Evolutionary conservation across 37 sponge, comb jelly and placozoan genomes (phyloP), one percentile per base, ranked within the genome.

Genomic region (Mnemiopsis leidyi): DNA sequence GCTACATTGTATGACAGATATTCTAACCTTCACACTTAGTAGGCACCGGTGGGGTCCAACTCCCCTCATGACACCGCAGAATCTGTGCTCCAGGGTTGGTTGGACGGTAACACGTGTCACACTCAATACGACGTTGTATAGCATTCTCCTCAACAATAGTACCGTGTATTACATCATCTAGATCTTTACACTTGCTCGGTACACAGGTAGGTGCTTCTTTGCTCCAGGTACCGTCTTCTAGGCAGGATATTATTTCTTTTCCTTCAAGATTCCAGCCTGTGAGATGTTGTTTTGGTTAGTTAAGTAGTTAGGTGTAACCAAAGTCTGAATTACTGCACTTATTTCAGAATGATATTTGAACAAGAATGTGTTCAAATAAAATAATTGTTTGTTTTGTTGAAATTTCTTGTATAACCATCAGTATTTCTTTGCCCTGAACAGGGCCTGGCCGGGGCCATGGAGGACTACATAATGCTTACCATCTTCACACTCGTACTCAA

Each of bases 21-120:
- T n/a, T n/a, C n/a, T n/a, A n/a, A 77, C 79, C 79, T 77, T 77
- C 79, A 77, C 79, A 77, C 79, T 28, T 36, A 16, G 79, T 77
- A 16, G 79, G 79, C 5, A 33, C 9, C 16, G 79, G 79, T 5
- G 79, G 79, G 16, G 9, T 32, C 79, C 79, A 77, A 2, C 32
- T 32, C 1, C 79, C 79, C 9, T 77, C 32, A 33, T 20, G 30
- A 32, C 79, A 77, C 36, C 36, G 26, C 79, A 77, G 79, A 3
- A 32, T 32, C 32, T 26, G 9, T 3, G 79, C 79, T 31, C 36
- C 35, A 34, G 79, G 79, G 35, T 77, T 77, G 5, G 79, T 77
- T 18, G 79, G 79, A 13, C 32, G 35, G 36, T 32, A 77, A 32
- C 79, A 77, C 1, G 18, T 1, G 18, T 77, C 36, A 77, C 79